Conservation (phyloP, 2,797 vertebrate species). For the Lepus oiostolus region DNA sequence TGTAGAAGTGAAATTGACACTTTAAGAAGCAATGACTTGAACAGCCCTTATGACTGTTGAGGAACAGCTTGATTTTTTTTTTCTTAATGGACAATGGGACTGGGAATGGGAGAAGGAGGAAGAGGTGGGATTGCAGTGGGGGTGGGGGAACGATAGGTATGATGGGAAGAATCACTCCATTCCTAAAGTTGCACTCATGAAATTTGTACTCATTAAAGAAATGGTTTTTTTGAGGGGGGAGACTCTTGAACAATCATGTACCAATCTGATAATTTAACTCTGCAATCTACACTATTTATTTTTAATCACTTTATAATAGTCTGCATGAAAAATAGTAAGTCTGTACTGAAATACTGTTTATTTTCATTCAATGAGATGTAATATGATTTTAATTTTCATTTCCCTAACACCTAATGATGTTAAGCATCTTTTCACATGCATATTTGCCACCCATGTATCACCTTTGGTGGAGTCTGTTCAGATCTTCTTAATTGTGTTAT, state of each 20-base stretch:
- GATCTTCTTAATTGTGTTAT: slow-evolving; percentile 1
- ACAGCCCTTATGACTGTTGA: too few species aligned
- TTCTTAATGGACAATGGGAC: too few species aligned
- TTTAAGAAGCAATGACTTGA: too few species aligned
- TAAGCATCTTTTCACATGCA: not conserved
- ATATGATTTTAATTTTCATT: slow-evolving; percentile 29
- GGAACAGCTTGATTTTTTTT: too few species aligned
- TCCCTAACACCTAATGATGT: not conserved
- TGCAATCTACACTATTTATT: not conserved
- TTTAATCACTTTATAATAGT: slow-evolving; percentile 33
- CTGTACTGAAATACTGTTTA: slow-evolving; percentile 34
- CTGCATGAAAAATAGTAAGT: slow-evolving; percentile 1
- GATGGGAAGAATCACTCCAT: too few species aligned
- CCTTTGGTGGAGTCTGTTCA: not conserved
- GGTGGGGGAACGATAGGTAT: too few species aligned
- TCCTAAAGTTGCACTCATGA: too few species aligned
- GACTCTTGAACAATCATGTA: slow-evolving; percentile 17
- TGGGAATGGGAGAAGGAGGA: too few species aligned
- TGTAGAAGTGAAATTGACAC: too few species aligned
- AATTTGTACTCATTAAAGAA: too few species aligned
- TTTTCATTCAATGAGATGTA: not conserved
- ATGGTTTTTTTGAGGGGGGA: too few species aligned
- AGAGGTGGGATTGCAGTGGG: too few species aligned
- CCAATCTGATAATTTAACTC: not conserved
- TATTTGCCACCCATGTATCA: not conserved